Base-by-base conservation (phyloP, 2,113 vertebrate genomes). In the Periophthalmodon schlosseri region DNA sequence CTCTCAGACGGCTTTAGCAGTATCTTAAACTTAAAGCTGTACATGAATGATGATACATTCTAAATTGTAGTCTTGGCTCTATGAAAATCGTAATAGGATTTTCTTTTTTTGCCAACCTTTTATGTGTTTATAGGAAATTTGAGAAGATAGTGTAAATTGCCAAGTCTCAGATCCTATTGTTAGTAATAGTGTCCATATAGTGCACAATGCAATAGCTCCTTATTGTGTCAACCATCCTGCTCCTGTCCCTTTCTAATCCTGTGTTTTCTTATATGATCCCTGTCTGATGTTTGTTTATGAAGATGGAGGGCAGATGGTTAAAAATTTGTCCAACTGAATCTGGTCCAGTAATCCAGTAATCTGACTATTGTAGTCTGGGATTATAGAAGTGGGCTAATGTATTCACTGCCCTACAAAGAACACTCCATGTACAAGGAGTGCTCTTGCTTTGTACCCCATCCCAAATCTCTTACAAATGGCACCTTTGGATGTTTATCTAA, bases 341-440 rank as follows among this genome's bases (percentile, higher is more conserved):
- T 81, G 61, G 68, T 47, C 47, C 49, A 8, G 34, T 61, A 80
- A 87, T 0, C 72, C 4, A 74, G 61, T 90, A 89, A 91, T 89
- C 83, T 76, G 81, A 79, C 47, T 23, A 70, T 83, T 84, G 82
- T 81, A n/a, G 56, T 69, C 6, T 5, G 2, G 82, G 83, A 90
- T 91, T 88, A 88, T 73, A 39, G 15, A 90, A 87, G 82, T 87
- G 76, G 87, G 88, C 84, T 88, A 88, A 91, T 84, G 87, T 83
- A 84, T 88, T 81, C 84, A 34, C 3, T 65, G 63, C 16, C 63
- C 63, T 65, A 65, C 63, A 65, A 65, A 65, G 63, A 44, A 18
- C 33, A 10, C 11, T 18, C 20, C 34, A 20, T 65, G 34, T 44
- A 65, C 18, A 39, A n/a, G 34, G 11, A 60, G 57, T 5, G 39